These are phyloP conservation scores for Argya squamiceps DNA, from an alignment of 2,797 vertebrate species.

Conservation along the genomic window DNA sequence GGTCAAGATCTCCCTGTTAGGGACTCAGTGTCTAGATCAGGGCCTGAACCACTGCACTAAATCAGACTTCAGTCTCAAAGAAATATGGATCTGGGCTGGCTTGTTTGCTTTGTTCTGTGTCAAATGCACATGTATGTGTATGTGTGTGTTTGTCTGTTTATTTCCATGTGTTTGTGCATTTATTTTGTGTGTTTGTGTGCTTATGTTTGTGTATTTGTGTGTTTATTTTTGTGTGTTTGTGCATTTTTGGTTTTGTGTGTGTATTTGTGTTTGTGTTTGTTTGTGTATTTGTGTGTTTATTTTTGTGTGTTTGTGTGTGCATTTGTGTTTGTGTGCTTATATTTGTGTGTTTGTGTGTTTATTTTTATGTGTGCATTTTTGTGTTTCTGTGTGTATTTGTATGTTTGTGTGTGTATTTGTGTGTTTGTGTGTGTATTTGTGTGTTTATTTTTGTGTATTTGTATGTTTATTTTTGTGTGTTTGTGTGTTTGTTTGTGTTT, in stretches of 20 bases:
- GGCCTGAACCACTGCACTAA: background rate
- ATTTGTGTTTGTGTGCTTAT: no score
- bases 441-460: background rate
- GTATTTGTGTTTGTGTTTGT: background rate
- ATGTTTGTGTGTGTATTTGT: no score
- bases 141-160: background rate
- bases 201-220: no score
- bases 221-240: background rate
- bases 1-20: background rate
- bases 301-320: background rate
- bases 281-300: no score
- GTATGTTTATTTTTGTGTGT: no score
- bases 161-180: no score
- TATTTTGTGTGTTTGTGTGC: background rate
- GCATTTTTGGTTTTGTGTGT: no score
- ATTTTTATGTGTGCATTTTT: no score
- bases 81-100: background rate
- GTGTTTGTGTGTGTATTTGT: background rate
- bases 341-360: background rate
- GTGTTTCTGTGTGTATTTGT: fast-evolving
- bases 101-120: background rate
- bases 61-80: background rate
- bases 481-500: fast-evolving
- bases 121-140: fast-evolving
- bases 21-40: background rate